Evolutionary conservation across 2,888 invertebrate genomes (phyloP), one percentile per base, ranked within the genome.

Genomic region (Pollenia labialis): DNA sequence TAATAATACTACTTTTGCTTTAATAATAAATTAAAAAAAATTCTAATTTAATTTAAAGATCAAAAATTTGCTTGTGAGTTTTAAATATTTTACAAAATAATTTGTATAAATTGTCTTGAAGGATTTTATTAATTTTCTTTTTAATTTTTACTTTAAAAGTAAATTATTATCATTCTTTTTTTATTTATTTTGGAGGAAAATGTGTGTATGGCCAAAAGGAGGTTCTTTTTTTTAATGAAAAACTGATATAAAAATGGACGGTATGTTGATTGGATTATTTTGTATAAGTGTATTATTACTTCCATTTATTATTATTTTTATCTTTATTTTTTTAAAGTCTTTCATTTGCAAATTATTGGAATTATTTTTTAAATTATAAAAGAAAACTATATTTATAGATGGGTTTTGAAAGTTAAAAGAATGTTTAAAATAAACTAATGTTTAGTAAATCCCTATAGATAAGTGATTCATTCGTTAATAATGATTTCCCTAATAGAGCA

Each of bases 181-280:
- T 72, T 50, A 23, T 60, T 52, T 62, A 64, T 60, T 60, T 56
- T 56, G 32, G 50, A 56, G 44, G 54, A 40, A n/a, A 60, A 48
- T 40, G 42, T 66, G 18, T 79, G 56, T 44, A 66, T 80, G 80
- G 80, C 56, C 58, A 50, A 83, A 44, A 48, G 71, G 18, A 3
- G 32, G 32, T 6, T 32, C 32, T 9, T 66, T 12, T n/a, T 74
- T 58, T 46, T 40, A 81, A 60, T 71, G 71, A 77, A 76, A 75
- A 83, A 76, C 71, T 81, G 64, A 74, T 87, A 81, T 81, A 81
- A 87, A 86, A 87, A 87, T 87, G 86, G 86, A 87, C 86, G 86
- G 86, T 87, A 80, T 84, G 80, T 81, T 87, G 84, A 84, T 87
- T 87, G 86, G 84, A 87, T 87, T 16, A 87, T 72, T 60, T 72